phyloP scores from a whole-genome alignment of 2,113 vertebrate species.

The Melanerpes formicivorus region DNA sequence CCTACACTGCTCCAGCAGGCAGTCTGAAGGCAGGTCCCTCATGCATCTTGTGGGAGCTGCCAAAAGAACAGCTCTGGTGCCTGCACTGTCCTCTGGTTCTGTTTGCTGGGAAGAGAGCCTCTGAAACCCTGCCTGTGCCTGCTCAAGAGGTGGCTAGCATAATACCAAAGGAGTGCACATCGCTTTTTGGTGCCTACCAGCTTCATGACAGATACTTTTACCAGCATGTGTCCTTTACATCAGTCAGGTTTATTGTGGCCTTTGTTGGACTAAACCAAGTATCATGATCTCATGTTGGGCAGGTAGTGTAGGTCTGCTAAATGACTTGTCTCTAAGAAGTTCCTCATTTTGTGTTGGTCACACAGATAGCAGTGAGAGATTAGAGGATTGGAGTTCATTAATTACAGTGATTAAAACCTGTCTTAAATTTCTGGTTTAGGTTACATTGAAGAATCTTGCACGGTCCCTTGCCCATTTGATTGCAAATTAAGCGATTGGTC shows the following conservation, averaged over 20 bases:
- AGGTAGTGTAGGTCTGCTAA: not conserved
- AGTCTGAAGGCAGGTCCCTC: not conserved
- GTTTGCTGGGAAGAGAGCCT: not conserved
- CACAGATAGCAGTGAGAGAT: not conserved
- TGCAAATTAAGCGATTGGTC: conserved; percentile 97
- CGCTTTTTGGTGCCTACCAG: not conserved
- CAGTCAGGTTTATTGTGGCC: not conserved
- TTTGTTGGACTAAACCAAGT: not conserved
- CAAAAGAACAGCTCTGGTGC: not conserved
- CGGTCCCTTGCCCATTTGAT: conserved; percentile 92
- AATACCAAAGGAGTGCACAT: not conserved
- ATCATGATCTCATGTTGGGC: fast-evolving
- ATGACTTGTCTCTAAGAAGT: not conserved
- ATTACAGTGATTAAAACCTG: not conserved
- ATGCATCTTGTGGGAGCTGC: not conserved
- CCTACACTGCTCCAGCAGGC: not conserved
- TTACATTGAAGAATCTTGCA: conserved; percentile 88
- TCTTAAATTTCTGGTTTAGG: conserved; percentile 78
- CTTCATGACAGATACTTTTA: not conserved
- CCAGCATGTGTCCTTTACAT: fast-evolving
- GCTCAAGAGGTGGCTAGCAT: not conserved
- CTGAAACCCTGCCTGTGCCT: not conserved
- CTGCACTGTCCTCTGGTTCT: not conserved
- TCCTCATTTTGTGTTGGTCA: not conserved
- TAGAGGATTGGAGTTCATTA: not conserved